Evolutionary conservation across 2,797 vertebrate genomes (phyloP), one percentile per base, ranked within the genome.

Genomic region (Chloroceryle amazona): DNA sequence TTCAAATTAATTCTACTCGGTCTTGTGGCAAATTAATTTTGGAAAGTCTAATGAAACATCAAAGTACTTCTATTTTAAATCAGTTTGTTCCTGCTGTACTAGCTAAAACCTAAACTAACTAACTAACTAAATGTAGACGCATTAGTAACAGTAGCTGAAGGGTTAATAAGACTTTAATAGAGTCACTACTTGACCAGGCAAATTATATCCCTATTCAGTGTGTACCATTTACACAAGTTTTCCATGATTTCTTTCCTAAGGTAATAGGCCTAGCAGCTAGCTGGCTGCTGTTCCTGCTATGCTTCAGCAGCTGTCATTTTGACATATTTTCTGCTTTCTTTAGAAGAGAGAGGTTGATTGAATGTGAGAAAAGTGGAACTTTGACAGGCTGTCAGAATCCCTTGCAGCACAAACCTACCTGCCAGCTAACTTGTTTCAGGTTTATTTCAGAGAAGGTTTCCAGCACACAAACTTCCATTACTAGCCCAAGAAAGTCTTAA

Each of bases 351-450:
- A 97, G 97, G 97, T 98, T 98, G 97, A 98, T 97, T 97, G 98
- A 98, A 98, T 98, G 97, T 98, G 98, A 98, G 98, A 98, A 98
- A 98, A 98, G 98, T 98, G 95, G 98, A 97, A 98, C 98, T 98
- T 97, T 98, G 98, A 98, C 98, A 98, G 98, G 86, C 96, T 98
- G 98, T 98, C 98, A 98, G 97, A 98, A 97, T 98, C 96, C 95
- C 98, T 97, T 97, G 97, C 97, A 97, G 96, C 97, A 97, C 95
- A 98, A 97, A 98, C 96, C 98, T 98, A 98, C 98, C 98, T 98
- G 97, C 97, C 98, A 98, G 98, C 97, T 97, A 96, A 95, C 96
- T 97, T 98, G 98, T 98, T 98, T 98, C 97, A 98, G 97, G 96
- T 98, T 96, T 97, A 96, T 98, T 98, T 98, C 98, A 98, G 98